These are phyloP conservation scores for Sinocyclocheilus grahami DNA, from an alignment of 2,113 vertebrate genomes.

Conservation along the genomic window DNA sequence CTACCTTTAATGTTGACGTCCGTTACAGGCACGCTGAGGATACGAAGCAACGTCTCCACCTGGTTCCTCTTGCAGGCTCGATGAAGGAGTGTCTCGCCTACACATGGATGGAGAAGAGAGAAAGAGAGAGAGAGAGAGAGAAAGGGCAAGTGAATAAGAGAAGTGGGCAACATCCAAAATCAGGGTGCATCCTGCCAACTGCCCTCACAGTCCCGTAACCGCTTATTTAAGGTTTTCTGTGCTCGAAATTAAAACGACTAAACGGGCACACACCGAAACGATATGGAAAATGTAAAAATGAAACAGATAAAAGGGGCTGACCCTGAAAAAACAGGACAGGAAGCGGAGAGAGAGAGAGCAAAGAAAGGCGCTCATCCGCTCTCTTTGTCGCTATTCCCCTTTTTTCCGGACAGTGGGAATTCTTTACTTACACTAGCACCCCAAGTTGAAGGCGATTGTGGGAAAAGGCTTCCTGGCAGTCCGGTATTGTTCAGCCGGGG, in stretches of 20 bases:
- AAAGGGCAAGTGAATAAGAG: conserved; percentile 63
- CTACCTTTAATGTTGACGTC: conserved; percentile 95
- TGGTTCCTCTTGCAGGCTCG: conserved; percentile 92
- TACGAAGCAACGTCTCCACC: conserved; percentile 85
- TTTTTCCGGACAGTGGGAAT: conserved; percentile 56
- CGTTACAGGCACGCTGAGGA: conserved; percentile 83
- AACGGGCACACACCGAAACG: background rate
- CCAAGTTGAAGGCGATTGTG: conserved; percentile 62
- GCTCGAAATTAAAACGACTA: background rate
- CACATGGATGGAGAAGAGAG: conserved; percentile 41
- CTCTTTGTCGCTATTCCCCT: conserved; percentile 49
- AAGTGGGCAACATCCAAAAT: conserved; percentile 63
- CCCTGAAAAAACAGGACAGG: conserved; percentile 41
- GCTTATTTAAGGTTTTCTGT: background rate
- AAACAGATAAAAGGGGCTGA: conserved; percentile 51
- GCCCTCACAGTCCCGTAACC: conserved; percentile 60
- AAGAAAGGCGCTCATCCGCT: conserved; percentile 60
- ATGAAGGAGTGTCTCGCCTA: conserved; percentile 94
- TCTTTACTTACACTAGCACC: conserved; percentile 53
- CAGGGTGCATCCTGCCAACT: conserved; percentile 71
- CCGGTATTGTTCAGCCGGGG: conserved; percentile 63
- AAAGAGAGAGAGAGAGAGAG: conserved; percentile 57
- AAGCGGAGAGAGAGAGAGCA: conserved; percentile 54
- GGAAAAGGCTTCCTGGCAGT: conserved; percentile 58
- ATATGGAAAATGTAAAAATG: conserved; percentile 40